Evolutionary conservation across 2,888 invertebrate species (phyloP).

Genomic region (Pterostichus madidus): DNA sequence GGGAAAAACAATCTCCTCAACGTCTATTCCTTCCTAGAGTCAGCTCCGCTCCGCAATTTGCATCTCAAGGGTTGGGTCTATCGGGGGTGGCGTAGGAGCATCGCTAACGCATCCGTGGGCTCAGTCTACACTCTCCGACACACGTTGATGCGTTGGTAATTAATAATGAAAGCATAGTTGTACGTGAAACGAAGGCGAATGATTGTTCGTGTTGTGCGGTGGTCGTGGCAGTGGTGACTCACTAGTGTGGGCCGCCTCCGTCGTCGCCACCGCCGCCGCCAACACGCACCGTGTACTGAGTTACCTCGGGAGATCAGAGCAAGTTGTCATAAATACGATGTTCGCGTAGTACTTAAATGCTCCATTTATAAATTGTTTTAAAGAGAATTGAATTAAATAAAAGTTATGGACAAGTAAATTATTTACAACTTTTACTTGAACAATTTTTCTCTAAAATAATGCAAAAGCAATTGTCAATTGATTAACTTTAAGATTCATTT

Average conservation of each 20-base stretch:
- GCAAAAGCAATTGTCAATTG: too few species aligned
- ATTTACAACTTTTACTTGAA: too few species aligned
- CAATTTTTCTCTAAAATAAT: too few species aligned
- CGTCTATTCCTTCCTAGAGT: too few species aligned
- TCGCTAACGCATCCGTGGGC: slow-evolving; percentile 49
- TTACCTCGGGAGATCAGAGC: too few species aligned
- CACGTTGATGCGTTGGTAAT: slow-evolving; percentile 61
- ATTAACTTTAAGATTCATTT: too few species aligned
- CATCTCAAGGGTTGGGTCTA: not conserved
- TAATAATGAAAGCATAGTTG: slow-evolving; percentile 61
- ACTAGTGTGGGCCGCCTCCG: slow-evolving; percentile 9
- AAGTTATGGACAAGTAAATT: too few species aligned
- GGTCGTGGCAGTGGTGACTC: slow-evolving; percentile 5
- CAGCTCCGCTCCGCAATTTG: not conserved
- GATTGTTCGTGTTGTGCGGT: slow-evolving; percentile 36
- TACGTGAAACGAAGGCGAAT: slow-evolving; percentile 29
- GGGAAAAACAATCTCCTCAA: too few species aligned
- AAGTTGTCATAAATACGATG: too few species aligned
- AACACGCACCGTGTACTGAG: not conserved
- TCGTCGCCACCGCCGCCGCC: not conserved
- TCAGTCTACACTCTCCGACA: not conserved
- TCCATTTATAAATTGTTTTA: too few species aligned
- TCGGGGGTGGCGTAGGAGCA: slow-evolving; percentile 43
- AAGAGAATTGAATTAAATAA: too few species aligned
- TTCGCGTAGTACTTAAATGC: too few species aligned